Conservation (phyloP, 2,113 vertebrate species). For the Proterorhinus semilunaris region DNA sequence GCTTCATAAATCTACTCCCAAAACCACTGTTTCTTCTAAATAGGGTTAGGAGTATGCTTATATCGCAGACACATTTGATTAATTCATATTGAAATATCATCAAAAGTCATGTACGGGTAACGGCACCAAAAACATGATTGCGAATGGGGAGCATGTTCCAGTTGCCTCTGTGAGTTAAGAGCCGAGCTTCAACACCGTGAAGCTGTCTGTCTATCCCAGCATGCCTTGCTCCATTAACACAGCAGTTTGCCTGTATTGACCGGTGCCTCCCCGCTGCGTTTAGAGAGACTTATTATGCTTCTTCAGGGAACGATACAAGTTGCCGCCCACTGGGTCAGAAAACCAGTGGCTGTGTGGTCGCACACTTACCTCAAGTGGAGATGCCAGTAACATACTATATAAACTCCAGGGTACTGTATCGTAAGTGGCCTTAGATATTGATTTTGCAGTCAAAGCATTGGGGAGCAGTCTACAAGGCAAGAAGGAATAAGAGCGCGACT, state of each 20-base stretch:
- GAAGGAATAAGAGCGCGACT: conserved; percentile 13
- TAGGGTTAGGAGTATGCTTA: neutral
- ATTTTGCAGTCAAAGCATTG: conserved; percentile 9
- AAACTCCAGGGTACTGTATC: conserved; percentile 20
- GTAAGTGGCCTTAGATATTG: conserved; percentile 26
- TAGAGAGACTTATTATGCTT: conserved; percentile 39
- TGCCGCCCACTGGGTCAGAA: conserved; percentile 26
- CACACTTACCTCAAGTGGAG: conserved; percentile 7
- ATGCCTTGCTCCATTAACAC: conserved; percentile 60
- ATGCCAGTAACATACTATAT: neutral
- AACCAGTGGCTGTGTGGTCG: conserved; percentile 22
- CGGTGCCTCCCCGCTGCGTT: conserved; percentile 51
- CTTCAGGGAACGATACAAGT: conserved; percentile 27
- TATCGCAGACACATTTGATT: neutral
- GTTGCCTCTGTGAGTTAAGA: conserved; percentile 23
- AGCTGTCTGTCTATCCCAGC: conserved; percentile 49
- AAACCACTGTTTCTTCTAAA: neutral
- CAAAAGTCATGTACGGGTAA: neutral
- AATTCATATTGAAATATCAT: neutral
- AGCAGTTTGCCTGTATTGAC: conserved; percentile 46
- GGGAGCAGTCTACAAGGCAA: conserved; percentile 8
- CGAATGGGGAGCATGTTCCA: conserved; percentile 18
- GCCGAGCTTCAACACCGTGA: conserved; percentile 47
- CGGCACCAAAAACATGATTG: neutral
- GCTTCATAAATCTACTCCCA: neutral